phyloP scores from a whole-genome alignment of 2,113 vertebrate genomes.

The Apeltes quadracus region DNA sequence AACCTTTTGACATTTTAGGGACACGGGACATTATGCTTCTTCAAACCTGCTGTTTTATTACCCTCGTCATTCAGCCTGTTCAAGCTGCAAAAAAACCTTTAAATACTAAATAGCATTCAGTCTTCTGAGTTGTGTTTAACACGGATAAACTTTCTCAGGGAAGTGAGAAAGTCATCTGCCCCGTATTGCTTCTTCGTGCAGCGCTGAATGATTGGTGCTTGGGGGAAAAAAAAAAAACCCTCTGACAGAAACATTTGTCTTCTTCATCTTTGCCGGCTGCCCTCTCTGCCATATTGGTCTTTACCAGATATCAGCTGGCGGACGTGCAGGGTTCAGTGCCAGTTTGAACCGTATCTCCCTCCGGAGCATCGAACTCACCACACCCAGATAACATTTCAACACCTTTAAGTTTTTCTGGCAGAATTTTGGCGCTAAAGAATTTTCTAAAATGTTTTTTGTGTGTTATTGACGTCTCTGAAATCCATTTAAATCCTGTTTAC shows the following conservation, averaged over 20 bases:
- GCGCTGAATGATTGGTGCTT: constrained; percentile 33
- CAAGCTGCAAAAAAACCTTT: constrained; percentile 33
- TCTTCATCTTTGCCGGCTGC: constrained; percentile 59
- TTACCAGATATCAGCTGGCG: constrained; percentile 46
- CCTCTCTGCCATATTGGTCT: constrained; percentile 61
- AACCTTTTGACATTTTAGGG: constrained; percentile 64
- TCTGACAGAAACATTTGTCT: constrained; percentile 53
- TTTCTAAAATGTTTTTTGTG: constrained; percentile 11
- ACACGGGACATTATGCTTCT: constrained; percentile 60
- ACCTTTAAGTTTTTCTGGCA: constrained; percentile 1
- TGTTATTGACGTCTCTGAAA: not conserved
- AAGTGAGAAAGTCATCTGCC: constrained; percentile 17
- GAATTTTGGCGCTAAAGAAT: constrained; percentile 9
- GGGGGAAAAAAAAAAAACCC: constrained; percentile 19
- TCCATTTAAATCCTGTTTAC: constrained; percentile 24
- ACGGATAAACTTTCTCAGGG: not conserved
- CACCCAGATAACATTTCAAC: constrained; percentile 23
- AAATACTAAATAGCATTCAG: constrained; percentile 18
- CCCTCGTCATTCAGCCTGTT: constrained; percentile 11
- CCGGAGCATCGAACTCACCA: constrained; percentile 41
- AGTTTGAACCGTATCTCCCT: constrained; percentile 51
- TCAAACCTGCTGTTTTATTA: constrained; percentile 45
- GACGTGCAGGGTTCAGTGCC: constrained; percentile 34
- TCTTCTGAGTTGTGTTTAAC: constrained; percentile 1
- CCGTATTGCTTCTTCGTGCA: constrained; percentile 23